These are phyloP conservation scores for Pituophis catenifer DNA, from an alignment of 2,113 vertebrate species.

Conservation along the genomic window DNA sequence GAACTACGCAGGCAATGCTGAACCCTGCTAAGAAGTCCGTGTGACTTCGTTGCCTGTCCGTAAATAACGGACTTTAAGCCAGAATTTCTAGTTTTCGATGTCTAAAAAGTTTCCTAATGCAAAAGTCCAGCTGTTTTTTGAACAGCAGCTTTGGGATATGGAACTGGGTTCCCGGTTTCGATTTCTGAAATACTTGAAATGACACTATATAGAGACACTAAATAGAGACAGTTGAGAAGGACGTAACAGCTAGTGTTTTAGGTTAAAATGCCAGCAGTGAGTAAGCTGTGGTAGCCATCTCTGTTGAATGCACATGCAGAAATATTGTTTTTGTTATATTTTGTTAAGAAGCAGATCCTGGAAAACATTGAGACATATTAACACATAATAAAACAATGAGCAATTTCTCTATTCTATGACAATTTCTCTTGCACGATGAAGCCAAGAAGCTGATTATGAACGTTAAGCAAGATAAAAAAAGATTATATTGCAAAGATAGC, in stretches of 20 bases:
- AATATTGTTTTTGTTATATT: slow-evolving; percentile 31
- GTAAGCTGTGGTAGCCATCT: not conserved
- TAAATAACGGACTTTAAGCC: not conserved
- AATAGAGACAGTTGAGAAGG: slow-evolving; percentile 37
- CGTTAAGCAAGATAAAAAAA: slow-evolving; percentile 41
- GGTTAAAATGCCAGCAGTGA: slow-evolving; percentile 2
- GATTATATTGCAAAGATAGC: not conserved
- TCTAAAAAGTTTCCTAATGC: no score
- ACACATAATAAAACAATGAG: slow-evolving; percentile 18
- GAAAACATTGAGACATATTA: slow-evolving; percentile 32
- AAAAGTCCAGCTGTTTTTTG: not conserved
- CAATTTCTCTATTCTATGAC: not conserved
- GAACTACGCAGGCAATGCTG: no score
- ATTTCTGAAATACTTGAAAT: slow-evolving; percentile 22
- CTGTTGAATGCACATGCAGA: not conserved
- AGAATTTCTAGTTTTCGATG: not conserved
- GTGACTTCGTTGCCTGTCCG: not conserved
- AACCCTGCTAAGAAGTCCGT: no score
- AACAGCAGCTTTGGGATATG: not conserved
- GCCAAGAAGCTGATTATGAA: slow-evolving; percentile 16
- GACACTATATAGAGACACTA: not conserved
- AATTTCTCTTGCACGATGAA: slow-evolving; percentile 14
- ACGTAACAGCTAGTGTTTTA: not conserved
- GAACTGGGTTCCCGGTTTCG: not conserved
- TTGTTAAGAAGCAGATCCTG: slow-evolving; percentile 3